These are phyloP conservation scores for Marasmarcha lunaedactyla DNA, from an alignment of 2,888 invertebrate species.

Conservation along the genomic window DNA sequence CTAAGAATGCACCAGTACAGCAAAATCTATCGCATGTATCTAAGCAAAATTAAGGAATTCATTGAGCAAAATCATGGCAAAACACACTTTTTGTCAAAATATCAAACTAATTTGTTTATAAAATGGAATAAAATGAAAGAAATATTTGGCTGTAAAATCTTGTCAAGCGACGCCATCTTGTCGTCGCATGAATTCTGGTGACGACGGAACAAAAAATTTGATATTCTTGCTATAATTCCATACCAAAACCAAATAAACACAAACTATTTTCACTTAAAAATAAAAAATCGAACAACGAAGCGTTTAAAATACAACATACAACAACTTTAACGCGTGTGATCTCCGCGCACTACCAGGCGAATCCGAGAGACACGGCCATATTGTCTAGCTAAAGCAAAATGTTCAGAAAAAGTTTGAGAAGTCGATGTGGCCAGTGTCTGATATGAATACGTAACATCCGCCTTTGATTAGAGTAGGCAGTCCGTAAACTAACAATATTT, in stretches of 20 bases:
- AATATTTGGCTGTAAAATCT: conserved; percentile 62
- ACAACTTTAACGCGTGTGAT: conserved; percentile 51
- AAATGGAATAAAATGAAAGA: conserved; percentile 46
- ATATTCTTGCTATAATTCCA: conserved; percentile 40
- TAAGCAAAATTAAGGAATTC: conserved; percentile 31
- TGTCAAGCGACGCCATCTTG: conserved; percentile 71
- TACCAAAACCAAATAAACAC: conserved; percentile 47
- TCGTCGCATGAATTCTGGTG: conserved; percentile 67
- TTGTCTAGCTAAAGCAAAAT: conserved; percentile 32
- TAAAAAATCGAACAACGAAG: conserved; percentile 38
- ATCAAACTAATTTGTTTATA: conserved; percentile 35
- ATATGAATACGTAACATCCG: conserved; percentile 9
- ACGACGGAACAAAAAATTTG: conserved; percentile 58
- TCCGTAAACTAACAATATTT: not conserved
- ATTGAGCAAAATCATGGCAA: conserved; percentile 37
- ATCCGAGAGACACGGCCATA: conserved; percentile 67
- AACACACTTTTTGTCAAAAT: conserved; percentile 30
- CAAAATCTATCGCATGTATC: conserved; percentile 34
- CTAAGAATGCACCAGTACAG: conserved; percentile 45
- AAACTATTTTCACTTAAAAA: conserved; percentile 52
- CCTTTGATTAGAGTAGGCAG: not conserved
- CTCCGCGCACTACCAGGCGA: conserved; percentile 65
- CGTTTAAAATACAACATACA: conserved; percentile 56
- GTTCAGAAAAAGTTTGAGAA: conserved; percentile 6
- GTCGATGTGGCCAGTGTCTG: conserved; percentile 9